Conservation (phyloP, 2,113 vertebrate genomes). For the Poecile atricapillus region DNA sequence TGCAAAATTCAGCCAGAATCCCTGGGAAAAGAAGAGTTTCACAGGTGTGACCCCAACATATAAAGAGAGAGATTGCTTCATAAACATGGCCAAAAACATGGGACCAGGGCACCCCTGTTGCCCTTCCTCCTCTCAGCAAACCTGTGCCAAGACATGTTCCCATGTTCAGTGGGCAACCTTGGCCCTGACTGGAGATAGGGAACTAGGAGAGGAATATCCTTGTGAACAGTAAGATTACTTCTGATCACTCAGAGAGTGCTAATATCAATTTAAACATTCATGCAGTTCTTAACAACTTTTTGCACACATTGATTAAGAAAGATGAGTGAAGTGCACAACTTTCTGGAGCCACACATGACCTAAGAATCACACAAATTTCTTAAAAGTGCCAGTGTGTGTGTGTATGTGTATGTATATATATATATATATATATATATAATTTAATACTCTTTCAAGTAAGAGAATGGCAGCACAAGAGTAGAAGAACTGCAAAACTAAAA, state of each 20-base stretch:
- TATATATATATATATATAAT: background rate
- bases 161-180: rapidly evolving
- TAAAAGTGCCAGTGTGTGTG: background rate
- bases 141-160: background rate
- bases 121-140: background rate
- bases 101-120: background rate
- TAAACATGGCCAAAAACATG: background rate
- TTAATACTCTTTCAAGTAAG: background rate
- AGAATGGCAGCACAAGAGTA: background rate
- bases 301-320: background rate
- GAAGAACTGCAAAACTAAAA: constrained; percentile 30
- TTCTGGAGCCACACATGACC: background rate
- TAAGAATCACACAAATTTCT: background rate
- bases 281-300: background rate
- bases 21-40: background rate
- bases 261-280: background rate
- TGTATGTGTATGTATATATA: rapidly evolving
- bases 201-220: background rate
- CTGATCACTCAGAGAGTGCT: background rate
- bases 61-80: background rate
- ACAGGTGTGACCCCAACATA: background rate
- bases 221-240: background rate
- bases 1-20: background rate
- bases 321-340: background rate
- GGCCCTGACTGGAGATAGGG: background rate